Evolutionary conservation across 1,140 invertebrate genomes (phyloP).

Genomic region (Ooceraea biroi): DNA sequence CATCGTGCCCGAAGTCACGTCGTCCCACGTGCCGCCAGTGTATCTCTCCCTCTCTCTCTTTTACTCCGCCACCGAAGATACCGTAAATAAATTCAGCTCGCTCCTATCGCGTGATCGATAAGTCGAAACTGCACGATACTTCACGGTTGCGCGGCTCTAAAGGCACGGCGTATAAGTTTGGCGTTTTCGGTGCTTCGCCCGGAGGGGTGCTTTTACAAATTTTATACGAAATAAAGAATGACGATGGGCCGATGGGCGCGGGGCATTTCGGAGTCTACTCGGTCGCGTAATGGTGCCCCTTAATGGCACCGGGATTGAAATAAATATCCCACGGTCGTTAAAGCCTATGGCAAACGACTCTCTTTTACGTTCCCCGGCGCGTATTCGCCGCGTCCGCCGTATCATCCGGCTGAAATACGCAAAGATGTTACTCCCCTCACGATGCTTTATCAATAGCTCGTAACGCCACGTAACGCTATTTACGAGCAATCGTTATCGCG

Average conservation of each 20-base stretch:
- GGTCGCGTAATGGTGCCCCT: slow-evolving; percentile 65
- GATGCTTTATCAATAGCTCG: slow-evolving; percentile 47
- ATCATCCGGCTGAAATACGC: slow-evolving; percentile 49
- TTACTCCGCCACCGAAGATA: not conserved
- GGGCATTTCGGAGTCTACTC: slow-evolving; percentile 44
- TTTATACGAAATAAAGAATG: slow-evolving; percentile 48
- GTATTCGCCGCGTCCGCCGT: not conserved
- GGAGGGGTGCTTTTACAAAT: slow-evolving; percentile 6
- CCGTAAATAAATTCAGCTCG: slow-evolving; percentile 57
- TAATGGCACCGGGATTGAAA: slow-evolving; percentile 68
- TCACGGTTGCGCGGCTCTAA: slow-evolving; percentile 39
- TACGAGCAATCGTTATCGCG: slow-evolving; percentile 46
- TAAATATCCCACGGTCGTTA: slow-evolving; percentile 70
- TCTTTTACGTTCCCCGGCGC: slow-evolving; percentile 41
- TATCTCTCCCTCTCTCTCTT: not conserved
- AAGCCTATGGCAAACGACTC: slow-evolving; percentile 58
- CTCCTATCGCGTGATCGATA: slow-evolving; percentile 48
- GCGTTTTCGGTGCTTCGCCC: slow-evolving; percentile 28
- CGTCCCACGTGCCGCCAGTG: slow-evolving; percentile 36
- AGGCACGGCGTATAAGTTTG: slow-evolving; percentile 1
- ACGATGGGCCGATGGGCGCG: not conserved
- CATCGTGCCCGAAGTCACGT: slow-evolving; percentile 25
- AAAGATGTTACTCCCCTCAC: slow-evolving; percentile 46
- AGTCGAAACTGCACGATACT: slow-evolving; percentile 50
- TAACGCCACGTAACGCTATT: slow-evolving; percentile 24